Base-by-base conservation (phyloP, 2,797 vertebrate species). In the Sebastes glaucus region DNA sequence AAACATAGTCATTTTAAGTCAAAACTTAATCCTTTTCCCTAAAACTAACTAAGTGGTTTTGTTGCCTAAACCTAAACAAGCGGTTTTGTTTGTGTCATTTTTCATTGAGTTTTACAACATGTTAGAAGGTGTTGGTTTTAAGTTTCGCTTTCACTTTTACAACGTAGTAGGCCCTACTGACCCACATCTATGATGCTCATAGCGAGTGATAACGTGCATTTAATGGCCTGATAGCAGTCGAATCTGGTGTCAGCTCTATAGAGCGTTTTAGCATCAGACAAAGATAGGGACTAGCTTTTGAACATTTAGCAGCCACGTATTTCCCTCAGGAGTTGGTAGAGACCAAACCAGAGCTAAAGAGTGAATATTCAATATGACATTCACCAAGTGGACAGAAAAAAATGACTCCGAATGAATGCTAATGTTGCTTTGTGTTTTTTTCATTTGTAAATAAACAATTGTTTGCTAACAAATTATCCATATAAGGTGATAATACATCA, bases 151-250 rank as follows among this genome's bases (percentile, higher is more conserved):
- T 46, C 16, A 46, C 42, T 46, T 46, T 46, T 18, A 46, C 42
- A 0, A 46, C 0, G 6, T 46, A 46, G 42, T 46, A 46, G 0
- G 6, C 42, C 16, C 42, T 46, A 46, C 42, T 46, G 42, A 46
- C 42, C 42, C 42, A 46, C 3, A 46, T 46, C 42, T 42, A 16
- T 16, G 1, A 42, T 42, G 13, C 14, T 0, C 0, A 46, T 2
- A 46, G 42, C 0, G 0, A 46, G 42, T 3, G 16, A 0, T 46
- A 46, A 46, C 38, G 0, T 6, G 6, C 38, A 42, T 42, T 16
- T 42, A 42, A 42, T 42, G 14, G 38, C 38, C 0, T 42, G 38
- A 42, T 16, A 42, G 6, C 14, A 42, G 38, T 42, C 0, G 2
- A 46, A 46, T 46, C 3, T 0, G 42, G 16, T 46, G 42, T 46